Evolutionary conservation across 64 coral and sea anemone genomes (phyloP), one percentile per base, ranked within the genome.

Genomic region (Montipora efflorescens): DNA sequence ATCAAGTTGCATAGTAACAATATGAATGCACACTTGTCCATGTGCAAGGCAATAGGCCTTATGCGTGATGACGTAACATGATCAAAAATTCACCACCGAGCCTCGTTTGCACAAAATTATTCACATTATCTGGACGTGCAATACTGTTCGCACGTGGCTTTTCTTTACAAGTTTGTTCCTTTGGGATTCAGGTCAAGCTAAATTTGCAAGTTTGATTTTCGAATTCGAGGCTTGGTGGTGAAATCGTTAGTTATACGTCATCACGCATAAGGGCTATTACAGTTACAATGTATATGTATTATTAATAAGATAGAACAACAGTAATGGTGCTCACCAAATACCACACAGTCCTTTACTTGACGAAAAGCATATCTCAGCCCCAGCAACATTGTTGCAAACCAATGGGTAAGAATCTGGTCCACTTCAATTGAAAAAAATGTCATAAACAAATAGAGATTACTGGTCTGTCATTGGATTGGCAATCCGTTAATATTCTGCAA

Each of bases 321-420:
- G 59, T 16, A 14, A 64, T 64, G 59, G 14, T 64, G 58, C 70
- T n/a, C 21, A 89, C 87, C 87, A 76, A 52, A 53, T 76, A 76
- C 19, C 19, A 89, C 57, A 53, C 87, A 89, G 57, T 89, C 87
- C 25, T 76, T 23, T 76, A 47, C 73, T 67, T 76, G 59, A 19
- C 44, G 18, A 23, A 89, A 89, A 12, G 57, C n/a, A 61, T 89
- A 89, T 18, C 87, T 12, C 19, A 89, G 75, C 7, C 76, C 71
- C 59, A 89, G 87, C 25, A 89, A 53, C 76, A 61, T 75, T 19
- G 10, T 53, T 49, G 87, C 59, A 89, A 58, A 89, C 87, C 87
- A 89, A 53, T 89, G 87, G 19, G 72, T 89, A 18, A 77, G 87
- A 43, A 89, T 89, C 76, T 89, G 87, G 23, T 89, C 70, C 72